Evolutionary conservation across 2,888 invertebrate genomes (phyloP), one percentile per base, ranked within the genome.

Genomic region (Nomada goodeniana): DNA sequence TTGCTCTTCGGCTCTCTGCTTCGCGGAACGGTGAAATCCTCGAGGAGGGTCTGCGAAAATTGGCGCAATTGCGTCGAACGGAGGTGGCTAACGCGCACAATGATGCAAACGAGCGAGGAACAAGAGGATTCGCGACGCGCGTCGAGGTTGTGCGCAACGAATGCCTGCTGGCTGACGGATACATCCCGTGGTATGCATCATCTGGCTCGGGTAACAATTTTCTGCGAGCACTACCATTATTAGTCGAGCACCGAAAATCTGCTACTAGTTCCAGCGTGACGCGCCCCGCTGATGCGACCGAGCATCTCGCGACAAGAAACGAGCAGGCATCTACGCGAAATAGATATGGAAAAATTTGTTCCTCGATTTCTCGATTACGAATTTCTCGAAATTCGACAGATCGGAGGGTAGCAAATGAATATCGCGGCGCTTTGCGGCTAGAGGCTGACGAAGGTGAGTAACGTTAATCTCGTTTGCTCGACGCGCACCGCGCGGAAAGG

Each of bases 161-260:
- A 78, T 65, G 65, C 59, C 42, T 26, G n/a, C 59, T 29, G 42
- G 68, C 64, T 82, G 82, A 82, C 82, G 57, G 72, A 80, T 69
- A 72, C 68, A 69, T 72, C 72, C 65, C 76, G 55, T 61, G 68
- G 53, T 63, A 23, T 29, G 80, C 68, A 72, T 70, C 71, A 50
- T 80, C 59, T 47, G 55, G 72, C 76, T 60, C 72, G 53, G 68
- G 59, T 69, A 76, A 82, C 80, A 76, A 80, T 82, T 73, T 73
- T 76, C 69, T 36, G 42, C 76, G 61, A 80, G 80, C 80, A 73
- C 76, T 82, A 64, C 71, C 72, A 60, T 76, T 80, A 82, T 76
- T 69, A 80, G 80, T 53, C 63, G 63, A 61, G 60, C 23, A 64
- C 68, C 75, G 75, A 68, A 64, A 82, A 68, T 29, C 80, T 69